Percentiles rank a stretch among this genome's conserved stretches.
Conservation (phyloP, 2,888 invertebrate species). For the Xanthia icteritia region DNA sequence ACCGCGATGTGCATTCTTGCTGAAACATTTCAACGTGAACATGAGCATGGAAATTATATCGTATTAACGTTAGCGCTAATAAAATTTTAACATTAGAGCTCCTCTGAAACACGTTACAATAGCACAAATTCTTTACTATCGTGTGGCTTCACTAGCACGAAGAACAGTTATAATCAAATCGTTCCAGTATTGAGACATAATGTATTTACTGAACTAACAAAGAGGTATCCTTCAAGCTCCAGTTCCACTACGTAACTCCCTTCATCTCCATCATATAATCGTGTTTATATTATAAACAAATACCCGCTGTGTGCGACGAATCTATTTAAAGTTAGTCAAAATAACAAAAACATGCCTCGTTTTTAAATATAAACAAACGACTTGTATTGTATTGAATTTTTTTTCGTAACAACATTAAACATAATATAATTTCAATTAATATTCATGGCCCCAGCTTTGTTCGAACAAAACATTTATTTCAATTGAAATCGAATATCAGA, state of each 20-base stretch:
- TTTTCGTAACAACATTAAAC: constrained; percentile 11
- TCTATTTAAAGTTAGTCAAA: constrained; percentile 2
- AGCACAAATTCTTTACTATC: not conserved
- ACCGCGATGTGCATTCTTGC: constrained; percentile 1
- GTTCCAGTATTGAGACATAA: not conserved
- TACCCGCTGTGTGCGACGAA: not conserved
- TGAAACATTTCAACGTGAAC: constrained; percentile 30
- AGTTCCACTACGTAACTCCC: not conserved
- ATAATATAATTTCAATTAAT: constrained; percentile 28
- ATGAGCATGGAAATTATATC: constrained; percentile 18
- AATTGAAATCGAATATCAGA: constrained; percentile 29
- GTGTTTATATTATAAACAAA: not conserved
- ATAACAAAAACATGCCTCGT: not conserved
- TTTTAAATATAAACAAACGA: constrained; percentile 12
- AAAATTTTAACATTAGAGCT: not conserved
- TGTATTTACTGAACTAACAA: not conserved
- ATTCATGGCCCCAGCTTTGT: constrained; percentile 10
- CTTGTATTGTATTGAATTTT: constrained; percentile 18
- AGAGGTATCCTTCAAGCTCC: not conserved
- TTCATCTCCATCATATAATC: not conserved
- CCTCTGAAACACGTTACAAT: not conserved
- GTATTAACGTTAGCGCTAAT: not conserved
- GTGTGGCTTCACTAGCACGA: not conserved
- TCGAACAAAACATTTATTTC: constrained; percentile 26
- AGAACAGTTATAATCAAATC: not conserved